Percentiles rank a stretch among this genome's conserved stretches.
phyloP scores from a whole-genome alignment of 2,113 vertebrate genomes.

The Catharus minimus region DNA sequence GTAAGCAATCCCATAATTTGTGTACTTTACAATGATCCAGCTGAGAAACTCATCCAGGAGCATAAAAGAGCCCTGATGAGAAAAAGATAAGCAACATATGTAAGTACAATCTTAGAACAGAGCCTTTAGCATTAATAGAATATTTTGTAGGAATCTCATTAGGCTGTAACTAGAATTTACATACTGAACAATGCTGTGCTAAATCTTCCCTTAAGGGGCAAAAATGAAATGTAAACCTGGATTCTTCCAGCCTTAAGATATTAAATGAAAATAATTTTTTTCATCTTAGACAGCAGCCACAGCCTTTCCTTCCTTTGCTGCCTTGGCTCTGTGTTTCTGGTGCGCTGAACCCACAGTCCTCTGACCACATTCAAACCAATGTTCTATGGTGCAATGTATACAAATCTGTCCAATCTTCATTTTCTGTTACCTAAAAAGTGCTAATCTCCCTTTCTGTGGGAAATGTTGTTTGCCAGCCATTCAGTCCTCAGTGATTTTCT shows the following conservation, averaged over 20 bases:
- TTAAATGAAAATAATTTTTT: not conserved
- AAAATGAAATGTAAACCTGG: conserved; percentile 32
- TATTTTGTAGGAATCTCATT: conserved; percentile 65
- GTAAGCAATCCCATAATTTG: conserved; percentile 47
- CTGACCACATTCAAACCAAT: not conserved
- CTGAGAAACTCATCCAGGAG: conserved; percentile 52
- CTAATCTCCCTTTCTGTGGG: not conserved
- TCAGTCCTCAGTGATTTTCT: not conserved
- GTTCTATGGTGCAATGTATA: not conserved
- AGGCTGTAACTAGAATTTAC: conserved; percentile 53
- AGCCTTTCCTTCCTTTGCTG: not conserved
- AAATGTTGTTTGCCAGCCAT: not conserved
- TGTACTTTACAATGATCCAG: conserved; percentile 37
- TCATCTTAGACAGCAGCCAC: not conserved
- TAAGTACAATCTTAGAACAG: conserved; percentile 42
- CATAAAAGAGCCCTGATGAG: conserved; percentile 53
- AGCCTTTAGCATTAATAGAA: conserved; percentile 48
- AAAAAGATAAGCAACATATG: conserved; percentile 56
- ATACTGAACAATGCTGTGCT: conserved; percentile 30
- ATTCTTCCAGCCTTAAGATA: conserved; percentile 7
- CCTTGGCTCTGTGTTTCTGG: not conserved
- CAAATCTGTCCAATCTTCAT: not conserved
- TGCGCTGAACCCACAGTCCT: not conserved
- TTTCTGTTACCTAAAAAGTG: not conserved
- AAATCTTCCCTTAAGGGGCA: conserved; percentile 49